Evolutionary conservation across 2,113 vertebrate genomes (phyloP).

Genomic region (Miniopterus natalensis): DNA sequence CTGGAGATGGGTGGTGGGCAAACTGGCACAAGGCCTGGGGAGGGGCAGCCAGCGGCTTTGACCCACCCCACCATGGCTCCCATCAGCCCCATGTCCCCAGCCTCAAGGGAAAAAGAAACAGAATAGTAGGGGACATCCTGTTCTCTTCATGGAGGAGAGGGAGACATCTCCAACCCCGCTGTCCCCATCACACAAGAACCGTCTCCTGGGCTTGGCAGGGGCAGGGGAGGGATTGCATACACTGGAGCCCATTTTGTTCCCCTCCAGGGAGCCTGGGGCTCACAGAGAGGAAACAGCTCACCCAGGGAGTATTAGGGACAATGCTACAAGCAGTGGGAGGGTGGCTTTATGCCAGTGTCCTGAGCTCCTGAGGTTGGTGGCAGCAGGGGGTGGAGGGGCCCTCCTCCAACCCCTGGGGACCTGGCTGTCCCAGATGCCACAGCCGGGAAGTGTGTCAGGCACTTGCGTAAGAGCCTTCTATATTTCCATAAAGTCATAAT

Average conservation of each 20-base stretch:
- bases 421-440: conserved; percentile 82
- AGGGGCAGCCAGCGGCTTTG: background rate
- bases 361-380: conserved; percentile 41
- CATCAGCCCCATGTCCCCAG: background rate
- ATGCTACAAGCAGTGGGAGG: conserved; percentile 53
- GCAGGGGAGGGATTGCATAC: background rate
- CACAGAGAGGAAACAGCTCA: conserved; percentile 11
- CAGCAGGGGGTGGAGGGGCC: background rate
- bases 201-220: background rate
- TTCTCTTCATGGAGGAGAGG: background rate
- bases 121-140: background rate
- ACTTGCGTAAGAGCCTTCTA: conserved; percentile 78
- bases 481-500: conserved; percentile 80
- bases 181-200: background rate
- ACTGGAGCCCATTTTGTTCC: background rate
- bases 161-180: background rate
- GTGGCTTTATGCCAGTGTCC: conserved; percentile 61
- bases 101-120: background rate
- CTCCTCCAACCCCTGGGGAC: conserved; percentile 76
- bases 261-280: conserved; percentile 25
- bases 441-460: conserved; percentile 79
- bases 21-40: background rate
- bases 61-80: no score
- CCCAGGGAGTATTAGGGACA: background rate
- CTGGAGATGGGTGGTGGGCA: background rate